Evolutionary conservation across 2,888 invertebrate genomes (phyloP), one percentile per base, ranked within the genome.

Genomic region (Liodrosophila aerea): DNA sequence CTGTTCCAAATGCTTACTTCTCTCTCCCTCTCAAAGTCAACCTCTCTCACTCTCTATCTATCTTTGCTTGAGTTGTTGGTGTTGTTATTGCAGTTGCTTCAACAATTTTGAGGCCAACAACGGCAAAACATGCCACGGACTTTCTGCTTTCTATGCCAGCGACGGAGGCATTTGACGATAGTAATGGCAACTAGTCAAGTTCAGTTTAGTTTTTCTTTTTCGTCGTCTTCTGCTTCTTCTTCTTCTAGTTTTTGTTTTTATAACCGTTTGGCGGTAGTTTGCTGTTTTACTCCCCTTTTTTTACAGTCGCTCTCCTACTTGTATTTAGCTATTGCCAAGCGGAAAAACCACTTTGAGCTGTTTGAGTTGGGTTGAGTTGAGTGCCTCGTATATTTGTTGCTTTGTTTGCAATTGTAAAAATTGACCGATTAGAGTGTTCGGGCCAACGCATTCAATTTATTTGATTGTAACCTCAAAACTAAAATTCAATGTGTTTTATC

Each of bases 101-200:
- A 69, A 64, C 59, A 60, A n/a, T 22, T 69, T 69, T 69, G 59
- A 60, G 70, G 69, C 69, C 70, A 69, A 64, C 64, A 70, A 66
- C 66, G 51, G 50, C 66, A 53, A 61, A 59, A 60, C 73, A 73
- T 65, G 73, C 69, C 58, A 73, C 57, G 69, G 70, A 73, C 73
- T 73, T 73, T 73, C 73, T 62, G 73, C 71, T 72, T 73, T 73
- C 73, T 69, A 73, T 56, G 58, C 56, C 50, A 40, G 54, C 58
- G n/a, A n/a, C 54, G 54, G 58, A 63, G 63, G 63, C 68, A 54
- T 51, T 58, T 52, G 56, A 58, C 31, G 62, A 47, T 11, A 16
- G 41, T 36, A 46, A 40, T 51, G 61, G 51, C 66, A 47, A 52
- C 64, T 64, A 68, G 68, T 52, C 69, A 68, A 67, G 67, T 54